Base-by-base conservation (phyloP, 1,140 invertebrate species). In the Pteromalus puparum region DNA sequence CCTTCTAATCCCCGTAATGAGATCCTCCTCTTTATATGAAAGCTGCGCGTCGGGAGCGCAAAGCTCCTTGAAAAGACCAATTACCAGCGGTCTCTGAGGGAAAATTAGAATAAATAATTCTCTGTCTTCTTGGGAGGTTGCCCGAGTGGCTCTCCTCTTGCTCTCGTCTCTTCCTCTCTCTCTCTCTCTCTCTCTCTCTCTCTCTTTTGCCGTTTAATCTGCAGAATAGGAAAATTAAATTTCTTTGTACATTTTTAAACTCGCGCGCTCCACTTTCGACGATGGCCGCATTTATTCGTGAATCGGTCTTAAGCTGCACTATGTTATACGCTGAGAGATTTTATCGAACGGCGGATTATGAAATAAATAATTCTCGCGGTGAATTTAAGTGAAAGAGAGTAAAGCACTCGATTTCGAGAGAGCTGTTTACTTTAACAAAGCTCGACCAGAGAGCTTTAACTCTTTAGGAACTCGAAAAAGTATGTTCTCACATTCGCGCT, bases 1-100 rank as follows among this genome's bases (percentile, higher is more conserved):
- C 34, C 74, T 75, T 75, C 48, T 83, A 83, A 83, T 83, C 81
- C 61, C 2, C 24, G 30, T 67, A 46, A 77, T 77, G 61, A 77
- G 81, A 83, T 67, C 15, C 53, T 67, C 15, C 21, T 34, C 53
- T 75, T 61, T 75, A 65, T 67, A 67, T 79, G 15, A 67, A 30
- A 48, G 30, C 34, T 12, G 34, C 30, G n/a, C 21, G 76, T 2
- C 73, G 21, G 73, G 65, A 85, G 42, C 24, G n/a, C n/a, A 67
- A 82, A 82, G 48, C 76, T 83, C 61, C 38, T 78, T 78, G 42
- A 24, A 73, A 82, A 82, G 80, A 24, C 15, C 46, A 82, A 74
- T 77, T 61, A 61, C 70, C 28, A 74, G 21, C 21, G 68, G 48
- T 34, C 46, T 74, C 10, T 0, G 24, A n/a, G 24, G 3, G 48